Base-by-base conservation (phyloP, 2,888 invertebrate genomes). In the Anticlea derivata region DNA sequence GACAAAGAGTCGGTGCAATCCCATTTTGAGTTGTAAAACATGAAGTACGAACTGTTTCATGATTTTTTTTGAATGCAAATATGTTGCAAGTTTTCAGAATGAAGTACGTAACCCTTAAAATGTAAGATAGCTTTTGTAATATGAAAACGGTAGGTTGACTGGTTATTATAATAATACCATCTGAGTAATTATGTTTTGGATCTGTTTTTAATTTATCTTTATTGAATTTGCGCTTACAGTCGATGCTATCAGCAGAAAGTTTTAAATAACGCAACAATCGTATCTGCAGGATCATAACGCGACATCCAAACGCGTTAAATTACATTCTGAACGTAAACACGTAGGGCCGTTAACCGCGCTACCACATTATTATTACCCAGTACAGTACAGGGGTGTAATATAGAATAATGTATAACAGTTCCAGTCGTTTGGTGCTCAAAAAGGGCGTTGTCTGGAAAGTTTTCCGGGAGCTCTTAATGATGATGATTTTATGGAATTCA, bases 261-360 rank as follows among this genome's bases (percentile, higher is more conserved):
- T 51, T 51, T 46, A 51, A 51, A 51, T 51, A 51, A 51, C 41
- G 23, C 35, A 51, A 41, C 51, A 51, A 51, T 51, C 26, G 51
- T 46, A 53, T 53, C 44, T 47, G 48, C 39, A 49, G 39, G 35
- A 53, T 44, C 37, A 43, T 52, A 48, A 48, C 53, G 39, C 48
- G 30, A 35, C 48, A 53, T 33, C 39, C 39, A 43, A 47, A 48
- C 48, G 41, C 41, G 53, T 55, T 69, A 77, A 79, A 79, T 80
- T 75, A 78, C 73, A 73, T 71, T 70, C 65, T 61, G 68, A 65
- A 72, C 66, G 67, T 72, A 75, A 76, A 78, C 75, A 78, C 77
- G 74, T 70, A 72, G 70, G 51, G 61, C 64, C 60, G 65, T 70
- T 70, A 74, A 70, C 68, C 64, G 63, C 61, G 66, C 66, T 59